Evolutionary conservation across 2,888 invertebrate genomes (phyloP).

Genomic region (Pachycephus smyrnensis): DNA sequence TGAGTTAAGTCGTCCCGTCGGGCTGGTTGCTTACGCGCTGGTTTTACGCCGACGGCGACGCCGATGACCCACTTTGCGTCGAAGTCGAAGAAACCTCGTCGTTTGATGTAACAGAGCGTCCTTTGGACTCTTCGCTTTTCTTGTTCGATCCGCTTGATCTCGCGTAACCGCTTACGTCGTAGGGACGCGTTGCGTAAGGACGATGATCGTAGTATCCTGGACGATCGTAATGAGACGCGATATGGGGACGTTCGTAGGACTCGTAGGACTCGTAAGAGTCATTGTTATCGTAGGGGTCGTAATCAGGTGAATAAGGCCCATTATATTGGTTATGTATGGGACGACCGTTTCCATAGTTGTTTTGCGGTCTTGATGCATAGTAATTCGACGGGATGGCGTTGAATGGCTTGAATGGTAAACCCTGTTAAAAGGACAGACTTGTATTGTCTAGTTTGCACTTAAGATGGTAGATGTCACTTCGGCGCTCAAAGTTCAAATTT

Average conservation of each 20-base stretch:
- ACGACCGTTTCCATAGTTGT: background rate
- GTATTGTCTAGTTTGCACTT: background rate
- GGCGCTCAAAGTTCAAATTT: background rate
- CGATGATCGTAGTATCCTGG: background rate
- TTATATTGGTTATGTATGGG: slow-evolving; percentile 7
- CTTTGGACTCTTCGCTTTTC: background rate
- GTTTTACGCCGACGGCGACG: background rate
- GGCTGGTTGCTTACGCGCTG: background rate
- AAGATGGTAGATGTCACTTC: background rate
- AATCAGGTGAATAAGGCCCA: slow-evolving; percentile 18
- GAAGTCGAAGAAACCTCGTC: background rate
- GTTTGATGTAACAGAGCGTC: background rate
- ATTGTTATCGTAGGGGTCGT: slow-evolving; percentile 18
- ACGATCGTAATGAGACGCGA: background rate
- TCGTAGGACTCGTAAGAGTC: slow-evolving; percentile 20
- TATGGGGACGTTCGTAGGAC: background rate
- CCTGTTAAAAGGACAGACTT: background rate
- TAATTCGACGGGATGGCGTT: slow-evolving; percentile 18
- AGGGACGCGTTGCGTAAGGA: background rate
- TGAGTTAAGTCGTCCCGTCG: background rate
- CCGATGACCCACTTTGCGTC: background rate
- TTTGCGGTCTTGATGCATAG: background rate
- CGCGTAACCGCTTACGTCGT: slow-evolving; percentile 9
- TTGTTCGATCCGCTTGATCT: slow-evolving; percentile 12
- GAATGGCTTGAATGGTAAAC: slow-evolving; percentile 20